A percentile compares a stretch with the other conserved stretches of the same genome.
Evolutionary conservation across 2,797 vertebrate species (phyloP).

Genomic region (Eidolon dupreanum): DNA sequence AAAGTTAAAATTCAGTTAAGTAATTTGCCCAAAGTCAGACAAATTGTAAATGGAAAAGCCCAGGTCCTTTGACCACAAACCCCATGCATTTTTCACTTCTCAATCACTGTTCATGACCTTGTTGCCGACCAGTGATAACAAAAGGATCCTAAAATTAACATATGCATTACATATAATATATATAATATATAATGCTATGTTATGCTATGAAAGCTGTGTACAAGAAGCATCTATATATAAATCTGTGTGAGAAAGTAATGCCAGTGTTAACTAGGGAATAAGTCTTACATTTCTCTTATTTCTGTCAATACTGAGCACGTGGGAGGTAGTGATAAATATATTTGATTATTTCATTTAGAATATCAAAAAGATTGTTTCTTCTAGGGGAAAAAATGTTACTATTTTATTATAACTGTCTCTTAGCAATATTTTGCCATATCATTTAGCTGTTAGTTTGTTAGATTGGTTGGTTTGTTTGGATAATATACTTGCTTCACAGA

Average conservation of each 20-base stretch:
- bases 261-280: neutral
- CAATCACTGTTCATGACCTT: neutral
- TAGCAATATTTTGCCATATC: neutral
- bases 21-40: conserved; percentile 64
- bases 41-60: conserved; percentile 42
- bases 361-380: neutral
- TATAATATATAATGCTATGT: neutral
- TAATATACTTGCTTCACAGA: conserved; percentile 12
- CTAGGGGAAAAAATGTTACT: neutral
- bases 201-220: neutral
- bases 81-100: neutral
- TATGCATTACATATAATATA: neutral
- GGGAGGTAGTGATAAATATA: neutral
- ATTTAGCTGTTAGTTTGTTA: conserved; percentile 45
- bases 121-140: neutral
- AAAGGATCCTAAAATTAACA: neutral
- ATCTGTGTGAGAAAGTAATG: neutral
- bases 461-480: conserved; percentile 1
- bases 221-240: neutral
- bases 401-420: neutral
- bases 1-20: conserved; percentile 63
- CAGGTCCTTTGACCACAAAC: conserved; percentile 62
- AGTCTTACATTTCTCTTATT: neutral
- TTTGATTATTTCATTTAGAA: conserved; percentile 20
- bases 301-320: neutral